Conservation (phyloP, 2,113 vertebrate genomes). For the Petromus typicus region DNA sequence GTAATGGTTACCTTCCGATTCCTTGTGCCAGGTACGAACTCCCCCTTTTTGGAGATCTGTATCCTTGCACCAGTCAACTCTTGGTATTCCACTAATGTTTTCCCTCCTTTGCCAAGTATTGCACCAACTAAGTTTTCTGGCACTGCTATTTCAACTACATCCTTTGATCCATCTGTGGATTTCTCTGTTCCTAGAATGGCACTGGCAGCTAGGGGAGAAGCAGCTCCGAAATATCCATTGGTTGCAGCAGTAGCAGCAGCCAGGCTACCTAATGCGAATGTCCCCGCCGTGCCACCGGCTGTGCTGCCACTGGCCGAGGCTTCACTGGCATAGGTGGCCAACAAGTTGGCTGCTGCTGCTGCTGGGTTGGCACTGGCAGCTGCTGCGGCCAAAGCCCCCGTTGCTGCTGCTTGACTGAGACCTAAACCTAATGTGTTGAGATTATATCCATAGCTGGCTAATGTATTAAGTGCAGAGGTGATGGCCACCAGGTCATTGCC, state of each 20-base stretch:
- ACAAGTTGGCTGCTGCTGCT: conserved; percentile 93
- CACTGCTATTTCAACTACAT: conserved; percentile 95
- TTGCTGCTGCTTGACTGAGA: conserved; percentile 93
- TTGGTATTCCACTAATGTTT: conserved; percentile 94
- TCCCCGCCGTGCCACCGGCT: conserved; percentile 91
- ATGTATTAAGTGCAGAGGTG: conserved; percentile 94
- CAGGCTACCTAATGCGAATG: conserved; percentile 94
- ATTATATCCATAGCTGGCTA: conserved; percentile 95
- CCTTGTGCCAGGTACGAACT: conserved; percentile 94
- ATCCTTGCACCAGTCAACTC: conserved; percentile 96
- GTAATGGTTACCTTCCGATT: conserved; percentile 95
- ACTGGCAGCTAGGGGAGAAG: conserved; percentile 93
- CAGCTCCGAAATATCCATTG: conserved; percentile 94
- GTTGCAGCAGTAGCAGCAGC: conserved; percentile 95
- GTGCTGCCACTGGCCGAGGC: conserved; percentile 92
- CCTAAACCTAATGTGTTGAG: conserved; percentile 93
- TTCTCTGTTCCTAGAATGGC: conserved; percentile 94
- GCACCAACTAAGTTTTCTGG: conserved; percentile 95
- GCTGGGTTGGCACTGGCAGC: conserved; percentile 94
- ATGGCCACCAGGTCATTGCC: conserved; percentile 94
- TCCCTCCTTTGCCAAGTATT: conserved; percentile 95
- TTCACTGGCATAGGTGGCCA: conserved; percentile 94
- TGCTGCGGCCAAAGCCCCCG: conserved; percentile 93
- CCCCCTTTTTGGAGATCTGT: conserved; percentile 95
- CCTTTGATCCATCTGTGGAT: conserved; percentile 94